Evolutionary conservation across 1,140 invertebrate species (phyloP), one percentile per base, ranked within the genome.

Genomic region (Trachymyrmex septentrionalis): DNA sequence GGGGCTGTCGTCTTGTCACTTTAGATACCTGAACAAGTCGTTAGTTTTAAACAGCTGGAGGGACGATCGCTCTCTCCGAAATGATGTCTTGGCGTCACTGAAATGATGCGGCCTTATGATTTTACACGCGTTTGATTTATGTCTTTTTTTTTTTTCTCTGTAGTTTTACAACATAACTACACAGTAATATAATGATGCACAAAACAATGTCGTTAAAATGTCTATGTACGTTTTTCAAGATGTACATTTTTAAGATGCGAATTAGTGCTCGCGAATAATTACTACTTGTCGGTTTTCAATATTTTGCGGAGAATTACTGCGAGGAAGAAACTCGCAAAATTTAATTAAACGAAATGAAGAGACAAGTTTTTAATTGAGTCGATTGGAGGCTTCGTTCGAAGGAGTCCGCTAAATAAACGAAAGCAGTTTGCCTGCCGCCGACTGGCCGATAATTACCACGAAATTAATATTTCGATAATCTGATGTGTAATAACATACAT

Each of bases 391-490:
- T 73, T 34, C 24, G 10, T n/a, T 10, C 44, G 6, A 34, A 44
- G 38, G 4, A 50, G 14, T 44, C 1, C 38, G 38, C 14, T 3
- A 38, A 27, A 34, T 71, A 57, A 81, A 81, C 30, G 64, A 44
- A 53, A 30, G 66, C 66, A 67, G 48, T 71, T 69, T 44, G 64
- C 30, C 10, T 24, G 48, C 77, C 21, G n/a, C 27, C 44, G 27
- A 66, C 21, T 64, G 64, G n/a, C 2, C 55, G 38, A 75, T 84
- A 84, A 84, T 84, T 84, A 67, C 34, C 34, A 30, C 55, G 67
- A 73, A 84, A 84, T 84, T 84, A 84, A 84, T 84, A 75, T 84
- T 84, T 84, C 69, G 80, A 84, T 73, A 84, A 84, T 84, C 55
- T 27, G 80, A 63, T 19, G 66, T 16, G 48, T 69, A 80, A 80